A percentile compares a stretch with the other conserved stretches of the same genome.
Conservation (phyloP, 37 sponge, comb jelly and placozoan species). For the Halichondria panicea region DNA sequence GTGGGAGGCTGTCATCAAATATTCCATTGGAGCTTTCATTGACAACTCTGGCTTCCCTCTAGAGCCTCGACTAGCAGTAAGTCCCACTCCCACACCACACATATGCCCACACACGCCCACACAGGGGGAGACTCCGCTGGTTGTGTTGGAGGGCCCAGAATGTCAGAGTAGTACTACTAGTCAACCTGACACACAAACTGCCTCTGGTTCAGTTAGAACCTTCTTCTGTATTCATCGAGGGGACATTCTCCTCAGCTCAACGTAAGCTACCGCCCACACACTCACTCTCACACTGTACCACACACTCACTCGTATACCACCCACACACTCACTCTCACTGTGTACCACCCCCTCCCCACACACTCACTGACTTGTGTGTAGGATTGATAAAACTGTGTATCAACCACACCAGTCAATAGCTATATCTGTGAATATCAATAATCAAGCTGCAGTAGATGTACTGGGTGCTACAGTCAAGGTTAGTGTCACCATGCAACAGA, state of each 20-base stretch:
- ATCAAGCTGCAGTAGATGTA: constrained; percentile 52
- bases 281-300: neutral
- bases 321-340: neutral
- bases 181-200: constrained; percentile 5
- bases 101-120: neutral
- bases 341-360: no score
- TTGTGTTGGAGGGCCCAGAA: constrained; percentile 33
- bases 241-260: constrained; percentile 16
- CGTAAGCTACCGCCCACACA: constrained; percentile 14
- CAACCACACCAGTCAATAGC: constrained; percentile 8
- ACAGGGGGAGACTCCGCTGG: constrained; percentile 41
- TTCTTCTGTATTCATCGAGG: constrained; percentile 67
- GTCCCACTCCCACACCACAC: neutral
- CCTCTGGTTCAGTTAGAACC: constrained; percentile 43
- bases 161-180: constrained; percentile 5
- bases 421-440: constrained; percentile 22
- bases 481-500: neutral
- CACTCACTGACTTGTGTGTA: constrained; percentile 2
- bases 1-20: constrained; percentile 48
- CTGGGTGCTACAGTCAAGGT: constrained; percentile 38
- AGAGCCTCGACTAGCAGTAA: constrained; percentile 15
- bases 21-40: constrained; percentile 32
- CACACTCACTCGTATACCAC: no score
- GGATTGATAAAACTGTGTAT: constrained; percentile 31
- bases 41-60: constrained; percentile 5